Evolutionary conservation across 2,888 invertebrate genomes (phyloP).

Genomic region (Ormyrus labotus): DNA sequence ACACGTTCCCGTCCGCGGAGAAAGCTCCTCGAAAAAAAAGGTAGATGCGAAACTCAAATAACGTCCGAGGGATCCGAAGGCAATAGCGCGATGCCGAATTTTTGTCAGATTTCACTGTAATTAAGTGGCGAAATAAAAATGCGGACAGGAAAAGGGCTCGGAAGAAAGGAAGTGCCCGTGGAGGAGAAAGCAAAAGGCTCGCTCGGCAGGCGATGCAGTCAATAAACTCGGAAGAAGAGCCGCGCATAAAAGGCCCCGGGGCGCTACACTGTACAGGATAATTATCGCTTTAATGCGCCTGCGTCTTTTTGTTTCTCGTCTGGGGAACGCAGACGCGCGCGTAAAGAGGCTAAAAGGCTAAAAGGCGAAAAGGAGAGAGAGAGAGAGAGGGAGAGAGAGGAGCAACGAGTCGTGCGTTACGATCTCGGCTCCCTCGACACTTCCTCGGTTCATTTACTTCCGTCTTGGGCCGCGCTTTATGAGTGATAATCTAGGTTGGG

Average conservation of each 20-base stretch:
- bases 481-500: conserved; percentile 31
- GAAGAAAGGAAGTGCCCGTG: background rate
- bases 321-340: background rate
- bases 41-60: background rate
- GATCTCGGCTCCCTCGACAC: conserved; percentile 18
- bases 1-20: conserved; percentile 6
- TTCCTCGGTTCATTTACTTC: conserved; percentile 38
- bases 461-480: conserved; percentile 32
- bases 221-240: conserved; percentile 36
- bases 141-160: background rate
- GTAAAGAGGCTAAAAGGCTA: conserved; percentile 13
- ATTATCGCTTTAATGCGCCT: conserved; percentile 34
- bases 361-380: conserved; percentile 2
- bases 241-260: conserved; percentile 29
- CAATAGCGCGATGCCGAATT: conserved; percentile 2
- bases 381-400: too few species aligned
- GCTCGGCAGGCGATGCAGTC: conserved; percentile 5
- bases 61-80: background rate
- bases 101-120: conserved; percentile 28
- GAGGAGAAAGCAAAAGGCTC: conserved; percentile 29
- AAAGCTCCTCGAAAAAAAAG: conserved; percentile 13
- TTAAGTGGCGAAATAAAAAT: conserved; percentile 35
- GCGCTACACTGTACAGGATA: conserved; percentile 23
- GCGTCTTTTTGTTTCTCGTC: background rate
- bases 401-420: conserved; percentile 11